Evolutionary conservation across 2,113 vertebrate species (phyloP).

Genomic region (Polyodon spathula): DNA sequence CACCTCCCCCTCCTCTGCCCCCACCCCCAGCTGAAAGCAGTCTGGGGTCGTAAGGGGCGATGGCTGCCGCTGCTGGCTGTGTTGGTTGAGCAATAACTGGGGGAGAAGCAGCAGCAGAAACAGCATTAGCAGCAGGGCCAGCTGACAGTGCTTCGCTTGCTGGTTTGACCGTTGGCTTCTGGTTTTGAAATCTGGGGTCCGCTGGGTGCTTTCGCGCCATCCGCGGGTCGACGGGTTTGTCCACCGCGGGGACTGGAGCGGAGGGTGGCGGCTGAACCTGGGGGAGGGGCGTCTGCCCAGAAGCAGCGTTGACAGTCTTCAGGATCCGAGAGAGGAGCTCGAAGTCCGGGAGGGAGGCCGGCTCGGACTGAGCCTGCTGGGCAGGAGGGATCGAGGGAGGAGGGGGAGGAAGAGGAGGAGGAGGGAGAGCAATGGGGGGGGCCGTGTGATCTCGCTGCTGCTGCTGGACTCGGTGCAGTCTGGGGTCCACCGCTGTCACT

Average conservation of each 20-base stretch:
- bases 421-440: constrained; percentile 37
- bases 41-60: constrained; percentile 79
- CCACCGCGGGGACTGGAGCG: too few species aligned
- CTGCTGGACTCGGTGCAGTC: constrained; percentile 57
- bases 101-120: constrained; percentile 9
- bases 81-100: constrained; percentile 24
- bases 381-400: too few species aligned
- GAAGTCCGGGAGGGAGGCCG: constrained; percentile 75
- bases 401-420: too few species aligned
- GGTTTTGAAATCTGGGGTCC: constrained; percentile 69
- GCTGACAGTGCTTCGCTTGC: constrained; percentile 26
- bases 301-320: constrained; percentile 67
- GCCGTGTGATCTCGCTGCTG: constrained; percentile 32
- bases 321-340: constrained; percentile 81
- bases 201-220: constrained; percentile 52
- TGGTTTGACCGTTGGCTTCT: constrained; percentile 56
- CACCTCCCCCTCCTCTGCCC: constrained; percentile 34
- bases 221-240: constrained; percentile 79
- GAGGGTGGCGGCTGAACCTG: too few species aligned
- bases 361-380: too few species aligned
- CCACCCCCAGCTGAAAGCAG: constrained; percentile 64
- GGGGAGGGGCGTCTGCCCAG: too few species aligned
- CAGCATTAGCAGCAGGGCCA: constrained; percentile 24
- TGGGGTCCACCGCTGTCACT: constrained; percentile 54
- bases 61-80: constrained; percentile 25